A percentile compares a stretch with the other conserved stretches of the same genome.
phyloP scores from a whole-genome alignment of 2,888 invertebrate genomes.

The Apamea anceps region DNA sequence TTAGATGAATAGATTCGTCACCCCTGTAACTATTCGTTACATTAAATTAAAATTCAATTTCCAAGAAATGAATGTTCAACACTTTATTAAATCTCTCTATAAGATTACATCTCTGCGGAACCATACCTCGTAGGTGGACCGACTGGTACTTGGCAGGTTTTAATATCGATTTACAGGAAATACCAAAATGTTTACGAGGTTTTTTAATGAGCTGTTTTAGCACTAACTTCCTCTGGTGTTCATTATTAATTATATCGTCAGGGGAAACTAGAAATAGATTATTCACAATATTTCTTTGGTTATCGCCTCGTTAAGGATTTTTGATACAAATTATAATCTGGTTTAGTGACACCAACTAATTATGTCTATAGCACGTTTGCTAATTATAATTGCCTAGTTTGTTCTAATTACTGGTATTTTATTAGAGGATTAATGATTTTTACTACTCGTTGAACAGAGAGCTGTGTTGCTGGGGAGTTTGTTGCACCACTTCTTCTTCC shows the following conservation, averaged over 20 bases:
- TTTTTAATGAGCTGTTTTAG: conserved; percentile 53
- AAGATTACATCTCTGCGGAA: conserved; percentile 10
- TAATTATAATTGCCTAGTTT: conserved; percentile 16
- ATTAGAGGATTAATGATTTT: neutral
- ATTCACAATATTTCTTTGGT: neutral
- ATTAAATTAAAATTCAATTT: neutral
- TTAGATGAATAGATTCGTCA: neutral
- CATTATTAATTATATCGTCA: conserved; percentile 37
- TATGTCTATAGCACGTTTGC: conserved; percentile 3
- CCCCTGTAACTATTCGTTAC: neutral
- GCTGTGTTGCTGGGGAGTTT: too few species aligned
- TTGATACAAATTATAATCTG: neutral
- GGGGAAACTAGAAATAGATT: conserved; percentile 14
- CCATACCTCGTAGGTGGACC: neutral
- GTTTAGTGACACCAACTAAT: conserved; percentile 2
- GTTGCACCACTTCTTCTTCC: too few species aligned
- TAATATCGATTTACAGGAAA: conserved; percentile 57
- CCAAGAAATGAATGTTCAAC: neutral
- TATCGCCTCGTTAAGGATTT: conserved; percentile 1
- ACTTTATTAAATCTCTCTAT: too few species aligned
- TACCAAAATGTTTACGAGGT: conserved; percentile 41
- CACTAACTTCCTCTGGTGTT: conserved; percentile 45
- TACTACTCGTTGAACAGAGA: too few species aligned
- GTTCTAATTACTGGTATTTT: neutral
- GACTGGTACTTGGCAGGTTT: neutral